These are phyloP conservation scores for Asarcornis scutulata DNA, from an alignment of 2,113 vertebrate species.

Conservation along the genomic window DNA sequence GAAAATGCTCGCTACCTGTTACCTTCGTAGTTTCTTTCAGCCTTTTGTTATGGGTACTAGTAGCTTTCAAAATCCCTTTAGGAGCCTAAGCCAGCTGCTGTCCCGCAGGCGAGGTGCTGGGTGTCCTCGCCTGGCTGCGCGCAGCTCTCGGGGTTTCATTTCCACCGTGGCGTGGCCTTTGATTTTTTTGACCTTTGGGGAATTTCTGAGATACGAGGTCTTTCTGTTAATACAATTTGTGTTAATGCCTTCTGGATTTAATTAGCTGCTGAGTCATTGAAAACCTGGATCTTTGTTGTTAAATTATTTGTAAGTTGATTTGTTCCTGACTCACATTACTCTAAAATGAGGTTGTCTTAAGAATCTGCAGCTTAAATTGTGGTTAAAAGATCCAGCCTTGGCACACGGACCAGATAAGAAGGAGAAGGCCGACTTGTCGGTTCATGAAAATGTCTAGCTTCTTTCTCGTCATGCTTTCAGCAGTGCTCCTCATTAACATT, in stretches of 20 bases:
- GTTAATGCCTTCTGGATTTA: background rate
- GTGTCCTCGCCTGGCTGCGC: too few relatives aligned
- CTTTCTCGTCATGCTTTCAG: background rate
- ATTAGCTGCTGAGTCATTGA: background rate
- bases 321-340: background rate
- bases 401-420: rapidly evolving
- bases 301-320: background rate
- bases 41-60: background rate
- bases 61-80: background rate
- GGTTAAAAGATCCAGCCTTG: background rate
- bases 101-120: too few relatives aligned
- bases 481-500: background rate
- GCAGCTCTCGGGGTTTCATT: too few relatives aligned
- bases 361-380: rapidly evolving
- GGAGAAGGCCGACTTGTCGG: rapidly evolving
- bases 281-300: background rate
- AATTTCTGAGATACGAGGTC: background rate
- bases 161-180: too few relatives aligned
- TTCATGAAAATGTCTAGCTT: background rate
- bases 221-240: rapidly evolving
- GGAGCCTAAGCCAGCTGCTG: too few relatives aligned
- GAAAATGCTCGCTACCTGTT: background rate
- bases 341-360: background rate
- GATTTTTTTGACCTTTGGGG: background rate
- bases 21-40: background rate